Evolutionary conservation across 2,888 invertebrate species (phyloP).

Genomic region (Amblyteles armatorius): DNA sequence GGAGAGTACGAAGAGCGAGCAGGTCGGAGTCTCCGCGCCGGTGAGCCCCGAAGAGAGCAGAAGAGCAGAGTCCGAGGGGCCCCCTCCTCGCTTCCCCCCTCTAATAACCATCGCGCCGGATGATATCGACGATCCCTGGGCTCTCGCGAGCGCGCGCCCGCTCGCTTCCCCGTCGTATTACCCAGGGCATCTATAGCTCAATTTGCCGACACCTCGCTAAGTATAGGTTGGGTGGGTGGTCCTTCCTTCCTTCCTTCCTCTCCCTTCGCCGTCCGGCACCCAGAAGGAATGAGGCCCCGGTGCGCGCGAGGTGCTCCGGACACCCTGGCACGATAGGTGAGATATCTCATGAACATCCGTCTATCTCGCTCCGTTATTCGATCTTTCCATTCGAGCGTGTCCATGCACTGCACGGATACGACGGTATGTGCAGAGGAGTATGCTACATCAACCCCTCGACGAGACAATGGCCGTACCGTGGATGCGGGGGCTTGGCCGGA

Average conservation of each 20-base stretch:
- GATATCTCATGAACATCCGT: slow-evolving; percentile 46
- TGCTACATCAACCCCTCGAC: slow-evolving; percentile 40
- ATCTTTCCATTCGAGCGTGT: slow-evolving; percentile 22
- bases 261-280: slow-evolving; percentile 50
- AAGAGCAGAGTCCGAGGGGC: slow-evolving; percentile 35
- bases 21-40: slow-evolving; percentile 60
- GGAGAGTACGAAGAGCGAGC: slow-evolving; percentile 56
- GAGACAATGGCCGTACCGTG: slow-evolving; percentile 54
- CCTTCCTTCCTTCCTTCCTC: slow-evolving; percentile 71
- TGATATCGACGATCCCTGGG: slow-evolving; percentile 79
- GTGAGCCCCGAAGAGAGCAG: slow-evolving; percentile 51
- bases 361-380: slow-evolving; percentile 21
- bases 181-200: slow-evolving; percentile 84
- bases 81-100: slow-evolving; percentile 52
- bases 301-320: slow-evolving; percentile 49
- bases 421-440: slow-evolving; percentile 10
- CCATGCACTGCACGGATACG: slow-evolving; percentile 6
- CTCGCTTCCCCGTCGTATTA: slow-evolving; percentile 78
- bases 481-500: slow-evolving; percentile 32
- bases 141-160: slow-evolving; percentile 47
- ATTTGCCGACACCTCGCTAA: slow-evolving; percentile 85
- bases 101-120: slow-evolving; percentile 80
- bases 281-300: slow-evolving; percentile 48
- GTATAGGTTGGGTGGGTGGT: slow-evolving; percentile 84
- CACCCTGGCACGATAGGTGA: slow-evolving; percentile 53